Evolutionary conservation across 2,888 invertebrate species (phyloP), one percentile per base, ranked within the genome.

Genomic region (Trachelus iudaicus): DNA sequence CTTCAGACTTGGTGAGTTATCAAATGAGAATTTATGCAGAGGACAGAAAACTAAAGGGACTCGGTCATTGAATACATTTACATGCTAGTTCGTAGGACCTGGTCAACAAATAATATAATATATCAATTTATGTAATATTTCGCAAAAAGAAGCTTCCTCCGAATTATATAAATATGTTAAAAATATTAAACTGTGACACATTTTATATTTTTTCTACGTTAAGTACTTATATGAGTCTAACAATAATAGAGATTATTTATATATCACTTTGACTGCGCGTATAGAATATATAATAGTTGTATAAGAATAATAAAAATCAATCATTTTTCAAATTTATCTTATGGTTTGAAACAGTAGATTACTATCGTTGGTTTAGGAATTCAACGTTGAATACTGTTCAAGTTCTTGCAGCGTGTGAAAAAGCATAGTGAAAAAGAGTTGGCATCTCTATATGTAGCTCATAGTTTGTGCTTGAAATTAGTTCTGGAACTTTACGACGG

Each of bases 21-120:
- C 87, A 85, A 74, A 85, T 86, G 83, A 87, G 86, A 79, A 85
- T 89, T 76, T 87, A 87, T 71, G 87, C 87, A 75, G 86, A 89
- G 74, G 89, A 89, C 76, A 82, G 83, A 71, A 88, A 87, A 77
- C 34, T 87, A 11, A 85, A 83, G 31, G 85, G 83, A 56, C 75
- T 83, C 4, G 84, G 83, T 73, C 77, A 82, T 74, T 85, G 74
- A 82, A 73, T 68, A 33, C 15, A 75, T 78, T 34, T 71, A 33
- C 23, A 33, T 11, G 13, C 11, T 30, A 30, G 30, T 56, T 9
- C 56, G 23, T 56, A 56, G 23, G 23, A 0, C 23, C 0, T 56
- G 23, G 23, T 56, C 23, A 56, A 56, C 23, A 23, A 56, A 23
- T 56, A 56, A 56, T 23, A 23, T 23, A 40, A 6, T 23, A 40